Conservation (phyloP, 35 echinoderm and acorn worm genomes). For the Heliocidaris tuberculata region DNA sequence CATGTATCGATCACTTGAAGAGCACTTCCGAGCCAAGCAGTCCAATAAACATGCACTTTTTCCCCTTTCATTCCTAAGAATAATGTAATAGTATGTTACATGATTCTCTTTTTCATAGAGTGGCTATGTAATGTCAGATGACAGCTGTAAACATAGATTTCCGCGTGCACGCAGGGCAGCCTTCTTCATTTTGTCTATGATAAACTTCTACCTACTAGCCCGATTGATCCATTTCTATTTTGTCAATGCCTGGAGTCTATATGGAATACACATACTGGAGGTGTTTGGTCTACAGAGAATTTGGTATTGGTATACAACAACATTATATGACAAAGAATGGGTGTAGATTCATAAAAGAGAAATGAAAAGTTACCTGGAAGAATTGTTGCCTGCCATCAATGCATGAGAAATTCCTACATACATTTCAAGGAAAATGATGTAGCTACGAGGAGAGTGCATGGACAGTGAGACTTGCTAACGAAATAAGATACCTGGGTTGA, state of each 20-base stretch:
- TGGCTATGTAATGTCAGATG: slow-evolving; percentile 10
- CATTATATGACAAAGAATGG: no score
- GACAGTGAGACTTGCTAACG: no score
- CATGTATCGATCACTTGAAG: background rate
- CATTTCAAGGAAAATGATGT: no score
- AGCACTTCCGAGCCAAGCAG: background rate
- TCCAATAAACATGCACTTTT: slow-evolving; percentile 4
- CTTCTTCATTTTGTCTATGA: background rate
- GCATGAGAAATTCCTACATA: no score
- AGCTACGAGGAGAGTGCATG: no score
- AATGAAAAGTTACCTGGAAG: no score
- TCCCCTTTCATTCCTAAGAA: background rate
- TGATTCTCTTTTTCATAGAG: background rate
- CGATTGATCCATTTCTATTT: background rate
- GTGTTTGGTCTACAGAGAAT: no score
- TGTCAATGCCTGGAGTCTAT: background rate
- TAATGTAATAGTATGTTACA: slow-evolving; percentile 12
- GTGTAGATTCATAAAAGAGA: no score
- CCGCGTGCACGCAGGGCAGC: background rate
- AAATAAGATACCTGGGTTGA: no score
- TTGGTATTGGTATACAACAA: no score
- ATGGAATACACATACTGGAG: background rate
- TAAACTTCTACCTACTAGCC: background rate
- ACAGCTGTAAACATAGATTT: slow-evolving; percentile 17
- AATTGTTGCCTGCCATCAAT: no score